These are phyloP conservation scores for Lipotes vexillifer DNA, from an alignment of 2,113 vertebrate species.

Conservation along the genomic window DNA sequence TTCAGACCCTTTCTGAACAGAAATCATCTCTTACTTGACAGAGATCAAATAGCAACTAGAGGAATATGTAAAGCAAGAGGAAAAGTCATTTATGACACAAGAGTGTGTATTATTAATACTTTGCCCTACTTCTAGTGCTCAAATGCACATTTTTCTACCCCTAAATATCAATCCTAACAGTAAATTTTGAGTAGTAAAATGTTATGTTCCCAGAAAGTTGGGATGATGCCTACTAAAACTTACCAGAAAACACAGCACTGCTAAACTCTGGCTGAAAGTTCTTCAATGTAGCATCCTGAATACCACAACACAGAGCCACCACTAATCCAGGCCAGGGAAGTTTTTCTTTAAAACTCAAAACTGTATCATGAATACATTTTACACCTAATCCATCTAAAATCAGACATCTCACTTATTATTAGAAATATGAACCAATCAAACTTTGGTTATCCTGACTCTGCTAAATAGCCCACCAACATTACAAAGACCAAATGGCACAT, in stretches of 20 bases:
- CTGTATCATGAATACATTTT: slow-evolving; percentile 6
- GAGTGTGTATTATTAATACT: not conserved
- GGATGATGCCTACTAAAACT: not conserved
- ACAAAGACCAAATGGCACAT: slow-evolving; percentile 40
- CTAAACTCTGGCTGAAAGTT: not conserved
- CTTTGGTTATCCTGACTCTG: slow-evolving; percentile 37
- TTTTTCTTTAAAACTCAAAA: slow-evolving; percentile 11
- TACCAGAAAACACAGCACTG: not conserved
- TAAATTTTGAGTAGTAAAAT: not conserved
- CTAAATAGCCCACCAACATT: not conserved
- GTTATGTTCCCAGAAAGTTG: not conserved
- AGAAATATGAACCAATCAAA: slow-evolving; percentile 34
- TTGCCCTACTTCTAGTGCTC: not conserved
- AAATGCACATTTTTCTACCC: not conserved
- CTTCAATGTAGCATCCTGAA: not conserved
- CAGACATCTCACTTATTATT: slow-evolving; percentile 31
- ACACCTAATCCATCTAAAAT: not conserved
- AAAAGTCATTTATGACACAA: not conserved
- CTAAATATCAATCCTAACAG: not conserved
- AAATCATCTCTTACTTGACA: not conserved
- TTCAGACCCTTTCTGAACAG: not conserved
- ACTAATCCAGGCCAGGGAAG: not conserved
- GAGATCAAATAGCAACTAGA: not conserved
- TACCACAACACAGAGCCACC: not conserved
- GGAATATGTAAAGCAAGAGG: not conserved